Evolutionary conservation across 2,888 invertebrate species (phyloP).

Genomic region (Gonocerus acuteangulatus): DNA sequence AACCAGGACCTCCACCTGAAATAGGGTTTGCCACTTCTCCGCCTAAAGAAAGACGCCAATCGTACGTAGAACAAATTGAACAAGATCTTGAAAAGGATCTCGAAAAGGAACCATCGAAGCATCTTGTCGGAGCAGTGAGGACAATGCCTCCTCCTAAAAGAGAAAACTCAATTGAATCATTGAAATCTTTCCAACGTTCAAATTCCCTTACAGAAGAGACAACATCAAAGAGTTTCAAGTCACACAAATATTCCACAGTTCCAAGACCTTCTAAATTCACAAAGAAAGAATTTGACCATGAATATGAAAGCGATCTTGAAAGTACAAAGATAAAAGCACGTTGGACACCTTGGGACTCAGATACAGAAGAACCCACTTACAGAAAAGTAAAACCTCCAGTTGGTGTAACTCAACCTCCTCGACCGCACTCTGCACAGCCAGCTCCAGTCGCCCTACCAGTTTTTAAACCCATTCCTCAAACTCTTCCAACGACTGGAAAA

Average conservation of each 20-base stretch:
- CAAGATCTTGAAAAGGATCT: slow-evolving; percentile 50
- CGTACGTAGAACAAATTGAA: slow-evolving; percentile 49
- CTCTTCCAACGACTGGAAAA: neutral
- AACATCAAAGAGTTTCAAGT: slow-evolving; percentile 48
- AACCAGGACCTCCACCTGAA: slow-evolving; percentile 61
- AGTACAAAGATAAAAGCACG: slow-evolving; percentile 50
- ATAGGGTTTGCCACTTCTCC: slow-evolving; percentile 56
- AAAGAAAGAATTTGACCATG: slow-evolving; percentile 58
- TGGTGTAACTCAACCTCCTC: slow-evolving; percentile 42
- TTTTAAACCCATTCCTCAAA: slow-evolving; percentile 47
- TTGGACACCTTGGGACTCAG: slow-evolving; percentile 60
- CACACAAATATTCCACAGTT: slow-evolving; percentile 45
- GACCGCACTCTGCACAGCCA: slow-evolving; percentile 51
- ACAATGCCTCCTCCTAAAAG: slow-evolving; percentile 48
- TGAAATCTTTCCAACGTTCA: slow-evolving; percentile 28
- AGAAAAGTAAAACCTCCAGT: slow-evolving; percentile 50
- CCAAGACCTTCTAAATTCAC: slow-evolving; percentile 58
- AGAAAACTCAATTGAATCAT: slow-evolving; percentile 33
- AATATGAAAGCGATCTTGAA: slow-evolving; percentile 63
- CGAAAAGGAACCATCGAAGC: slow-evolving; percentile 50
- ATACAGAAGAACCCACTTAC: slow-evolving; percentile 54
- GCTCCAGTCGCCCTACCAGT: slow-evolving; percentile 39
- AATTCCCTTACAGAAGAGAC: slow-evolving; percentile 33
- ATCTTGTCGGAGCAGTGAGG: slow-evolving; percentile 50
- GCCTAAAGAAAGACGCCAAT: slow-evolving; percentile 46